Base-by-base conservation (phyloP, 2,888 invertebrate species). In the Xanthia icteritia region DNA sequence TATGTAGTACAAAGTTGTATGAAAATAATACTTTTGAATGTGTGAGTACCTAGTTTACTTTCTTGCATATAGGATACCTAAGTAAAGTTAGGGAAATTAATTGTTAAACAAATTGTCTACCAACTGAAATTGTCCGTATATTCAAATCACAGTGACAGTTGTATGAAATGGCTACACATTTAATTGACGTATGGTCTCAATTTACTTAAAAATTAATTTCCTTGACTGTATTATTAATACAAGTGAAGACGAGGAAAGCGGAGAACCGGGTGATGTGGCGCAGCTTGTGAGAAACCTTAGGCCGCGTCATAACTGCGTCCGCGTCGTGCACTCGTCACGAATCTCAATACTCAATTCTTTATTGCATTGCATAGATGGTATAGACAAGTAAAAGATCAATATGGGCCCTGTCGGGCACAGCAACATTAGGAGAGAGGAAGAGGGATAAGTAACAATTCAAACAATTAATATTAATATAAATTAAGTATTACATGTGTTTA, bases 1-100 rank as follows among this genome's bases (percentile, higher is more conserved):
- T 31, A 31, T 36, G 27, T 56, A 48, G 79, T 17, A 17, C 54
- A 83, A 27, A 54, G 31, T 42, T n/a, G 58, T 54, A 5, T 45
- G 3, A 45, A 39, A 13, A 48, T 8, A 39, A 17, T 58, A 15
- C 13, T 13, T 45, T n/a, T 64, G 0, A 5, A 77, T 42, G 13
- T 31, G 45, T 39, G 13, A 2, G 5, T 48, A 13, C 1, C 1
- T 42, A 36, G 27, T n/a, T 79, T 60, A 51, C 20, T 61, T n/a
- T 65, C 13, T 48, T 77, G 8, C 17, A 31, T 31, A 51, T 31
- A 51, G 15, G 15, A 58, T 58, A 58, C 27, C 15, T 58, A 27
- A 27, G 58, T 27, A 15, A 60, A 60, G 17, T 60, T 17, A 31
- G 4, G 45, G 15, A 45, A 45, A 45, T 45, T 3, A 45, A 45